These are phyloP conservation scores for Bothrops jararaca DNA, from an alignment of 2,113 vertebrate species.

Conservation along the genomic window DNA sequence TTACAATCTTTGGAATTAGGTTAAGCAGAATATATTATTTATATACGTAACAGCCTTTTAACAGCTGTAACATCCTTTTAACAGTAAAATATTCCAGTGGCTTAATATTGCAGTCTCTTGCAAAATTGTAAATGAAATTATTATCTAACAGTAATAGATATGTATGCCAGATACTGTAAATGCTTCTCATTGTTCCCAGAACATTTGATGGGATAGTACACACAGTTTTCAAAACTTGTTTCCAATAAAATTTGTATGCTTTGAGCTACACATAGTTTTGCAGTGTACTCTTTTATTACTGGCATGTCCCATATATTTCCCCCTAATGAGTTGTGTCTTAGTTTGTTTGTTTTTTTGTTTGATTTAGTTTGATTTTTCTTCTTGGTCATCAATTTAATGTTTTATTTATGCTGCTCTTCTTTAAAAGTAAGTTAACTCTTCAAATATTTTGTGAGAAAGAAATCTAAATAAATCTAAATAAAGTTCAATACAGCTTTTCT, in stretches of 20 bases:
- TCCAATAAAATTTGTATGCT: background rate
- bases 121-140: background rate
- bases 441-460: background rate
- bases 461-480: background rate
- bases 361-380: background rate
- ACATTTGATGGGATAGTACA: background rate
- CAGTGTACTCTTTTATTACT: background rate
- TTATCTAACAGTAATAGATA: background rate
- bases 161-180: background rate
- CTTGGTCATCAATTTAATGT: background rate
- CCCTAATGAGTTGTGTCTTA: background rate
- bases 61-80: background rate
- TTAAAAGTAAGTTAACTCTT: background rate
- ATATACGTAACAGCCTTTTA: background rate
- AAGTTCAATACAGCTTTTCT: background rate
- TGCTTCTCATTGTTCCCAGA: background rate
- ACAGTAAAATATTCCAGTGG: background rate
- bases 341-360: no score
- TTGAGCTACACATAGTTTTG: background rate
- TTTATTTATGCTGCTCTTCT: background rate
- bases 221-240: background rate
- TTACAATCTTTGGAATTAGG: background rate
- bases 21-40: background rate
- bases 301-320: background rate
- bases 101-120: background rate